A percentile compares a stretch with the other conserved stretches of the same genome.
Evolutionary conservation across 1,140 invertebrate species (phyloP).

Genomic region (Lordiphosa clarofinis): DNA sequence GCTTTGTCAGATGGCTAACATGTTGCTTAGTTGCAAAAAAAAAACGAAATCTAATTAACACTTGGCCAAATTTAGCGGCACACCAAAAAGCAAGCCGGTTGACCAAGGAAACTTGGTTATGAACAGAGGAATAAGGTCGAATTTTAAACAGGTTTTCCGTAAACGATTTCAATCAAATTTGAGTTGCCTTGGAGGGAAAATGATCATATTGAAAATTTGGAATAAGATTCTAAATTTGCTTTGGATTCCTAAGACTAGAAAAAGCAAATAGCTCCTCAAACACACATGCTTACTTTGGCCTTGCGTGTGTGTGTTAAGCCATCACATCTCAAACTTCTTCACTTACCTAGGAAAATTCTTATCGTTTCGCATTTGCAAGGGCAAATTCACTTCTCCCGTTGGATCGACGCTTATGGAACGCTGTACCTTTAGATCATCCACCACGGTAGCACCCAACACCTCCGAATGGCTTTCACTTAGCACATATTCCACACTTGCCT

Average conservation of each 20-base stretch:
- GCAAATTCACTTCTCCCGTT: neutral
- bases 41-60: constrained; percentile 44
- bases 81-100: constrained; percentile 30
- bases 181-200: too few species aligned
- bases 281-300: too few species aligned
- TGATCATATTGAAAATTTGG: too few species aligned
- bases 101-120: constrained; percentile 29
- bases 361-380: constrained; percentile 26
- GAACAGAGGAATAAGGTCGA: constrained; percentile 14
- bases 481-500: constrained; percentile 15
- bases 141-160: too few species aligned
- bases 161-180: too few species aligned
- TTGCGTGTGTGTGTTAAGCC: too few species aligned
- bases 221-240: too few species aligned
- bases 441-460: constrained; percentile 22
- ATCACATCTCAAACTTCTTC: too few species aligned
- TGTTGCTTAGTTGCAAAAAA: constrained; percentile 28
- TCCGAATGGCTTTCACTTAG: constrained; percentile 42
- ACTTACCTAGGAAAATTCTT: constrained; percentile 72
- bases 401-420: constrained; percentile 61
- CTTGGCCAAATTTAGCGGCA: constrained; percentile 30
- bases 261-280: too few species aligned
- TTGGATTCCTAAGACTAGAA: too few species aligned
- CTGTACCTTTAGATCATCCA: constrained; percentile 21
- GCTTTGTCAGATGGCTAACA: constrained; percentile 32